Conservation (phyloP, 1,140 invertebrate species). For the Calliopsis andreniformis region DNA sequence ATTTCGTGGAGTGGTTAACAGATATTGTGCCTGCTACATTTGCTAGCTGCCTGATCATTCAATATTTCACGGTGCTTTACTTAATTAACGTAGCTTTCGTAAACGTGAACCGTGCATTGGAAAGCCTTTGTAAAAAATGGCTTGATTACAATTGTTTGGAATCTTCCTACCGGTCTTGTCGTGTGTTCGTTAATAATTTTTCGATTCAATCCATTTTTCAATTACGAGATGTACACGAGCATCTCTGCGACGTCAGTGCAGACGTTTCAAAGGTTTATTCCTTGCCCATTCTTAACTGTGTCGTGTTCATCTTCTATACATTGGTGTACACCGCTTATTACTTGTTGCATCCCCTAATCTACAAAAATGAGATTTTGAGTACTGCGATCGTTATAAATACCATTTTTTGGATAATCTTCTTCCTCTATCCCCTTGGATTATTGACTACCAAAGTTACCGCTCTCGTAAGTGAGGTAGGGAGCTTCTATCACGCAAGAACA, state of each 20-base stretch:
- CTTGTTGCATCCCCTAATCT: constrained; percentile 36
- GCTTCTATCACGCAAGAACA: neutral
- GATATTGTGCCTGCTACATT: constrained; percentile 10
- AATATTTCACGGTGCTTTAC: constrained; percentile 42
- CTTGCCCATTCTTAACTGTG: constrained; percentile 31
- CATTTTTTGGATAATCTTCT: constrained; percentile 38
- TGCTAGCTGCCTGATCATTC: constrained; percentile 25
- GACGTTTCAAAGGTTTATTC: constrained; percentile 56
- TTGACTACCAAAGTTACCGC: constrained; percentile 49
- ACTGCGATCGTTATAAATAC: constrained; percentile 24
- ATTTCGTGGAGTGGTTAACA: neutral
- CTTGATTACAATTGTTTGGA: neutral
- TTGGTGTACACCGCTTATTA: constrained; percentile 61
- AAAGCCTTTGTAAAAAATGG: neutral
- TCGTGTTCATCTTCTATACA: constrained; percentile 45
- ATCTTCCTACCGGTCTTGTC: constrained; percentile 1
- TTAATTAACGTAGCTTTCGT: constrained; percentile 9
- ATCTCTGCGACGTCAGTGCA: constrained; percentile 38
- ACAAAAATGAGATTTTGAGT: neutral
- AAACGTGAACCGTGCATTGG: constrained; percentile 26
- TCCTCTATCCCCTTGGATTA: constrained; percentile 41
- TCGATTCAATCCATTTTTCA: constrained; percentile 16
- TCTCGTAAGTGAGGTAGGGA: constrained; percentile 52
- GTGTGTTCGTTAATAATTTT: constrained; percentile 23
- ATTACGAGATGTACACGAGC: constrained; percentile 23